phyloP scores from a whole-genome alignment of 2,888 invertebrate genomes.

The Noctuana brunneofusca region DNA sequence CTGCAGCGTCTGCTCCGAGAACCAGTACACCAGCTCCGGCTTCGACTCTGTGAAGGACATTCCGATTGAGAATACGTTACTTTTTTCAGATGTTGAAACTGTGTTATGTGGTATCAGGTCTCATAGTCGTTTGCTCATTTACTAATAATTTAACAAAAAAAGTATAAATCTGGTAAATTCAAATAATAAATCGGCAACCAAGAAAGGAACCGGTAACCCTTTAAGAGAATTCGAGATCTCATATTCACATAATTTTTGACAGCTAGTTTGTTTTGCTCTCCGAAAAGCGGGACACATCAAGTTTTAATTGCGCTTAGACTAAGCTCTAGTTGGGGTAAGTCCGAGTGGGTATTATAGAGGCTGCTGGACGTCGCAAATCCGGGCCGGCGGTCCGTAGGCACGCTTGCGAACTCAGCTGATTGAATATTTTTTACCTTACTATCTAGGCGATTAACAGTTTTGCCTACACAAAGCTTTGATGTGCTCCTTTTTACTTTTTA shows the following conservation, averaged over 20 bases:
- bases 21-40: slow-evolving; percentile 94
- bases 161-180: too few relatives aligned
- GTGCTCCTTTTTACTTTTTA: slow-evolving; percentile 29
- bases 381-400: slow-evolving; percentile 49
- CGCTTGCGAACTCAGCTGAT: slow-evolving; percentile 42
- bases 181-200: too few relatives aligned
- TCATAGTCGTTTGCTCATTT: too few relatives aligned
- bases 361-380: slow-evolving; percentile 54
- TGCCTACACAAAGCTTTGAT: slow-evolving; percentile 34
- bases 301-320: slow-evolving; percentile 39
- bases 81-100: too few relatives aligned
- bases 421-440: slow-evolving; percentile 33
- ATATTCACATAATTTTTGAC: background rate
- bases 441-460: slow-evolving; percentile 35
- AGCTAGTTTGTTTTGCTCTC: background rate
- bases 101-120: too few relatives aligned
- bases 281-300: slow-evolving; percentile 15
- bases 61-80: background rate
- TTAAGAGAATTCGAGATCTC: too few relatives aligned
- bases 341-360: slow-evolving; percentile 49
- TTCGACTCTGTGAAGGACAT: slow-evolving; percentile 87
- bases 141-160: too few relatives aligned
- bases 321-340: slow-evolving; percentile 45
- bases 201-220: too few relatives aligned
- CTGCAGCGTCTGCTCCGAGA: slow-evolving; percentile 95